Percentiles rank a stretch among this genome's conserved stretches.
phyloP scores from a whole-genome alignment of 2,797 vertebrate species.

The Avahi laniger region DNA sequence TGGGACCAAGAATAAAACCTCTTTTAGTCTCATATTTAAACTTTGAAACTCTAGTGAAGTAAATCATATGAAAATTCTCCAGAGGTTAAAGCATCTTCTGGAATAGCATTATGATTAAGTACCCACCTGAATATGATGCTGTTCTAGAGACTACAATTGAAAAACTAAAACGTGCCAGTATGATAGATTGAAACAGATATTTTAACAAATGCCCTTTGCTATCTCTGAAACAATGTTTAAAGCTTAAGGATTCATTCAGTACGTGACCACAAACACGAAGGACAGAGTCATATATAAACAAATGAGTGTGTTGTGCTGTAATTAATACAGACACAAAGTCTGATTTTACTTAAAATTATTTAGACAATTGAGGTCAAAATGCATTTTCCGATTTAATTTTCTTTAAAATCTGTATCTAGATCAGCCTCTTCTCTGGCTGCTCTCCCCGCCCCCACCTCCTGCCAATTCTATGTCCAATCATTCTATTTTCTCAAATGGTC shows the following conservation, averaged over 20 bases:
- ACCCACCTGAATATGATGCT: background rate
- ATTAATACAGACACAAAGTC: background rate
- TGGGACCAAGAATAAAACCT: conserved; percentile 27
- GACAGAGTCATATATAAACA: background rate
- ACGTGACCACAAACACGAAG: background rate
- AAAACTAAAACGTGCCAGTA: background rate
- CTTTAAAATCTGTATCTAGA: background rate
- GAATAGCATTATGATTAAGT: background rate
- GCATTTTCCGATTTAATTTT: background rate
- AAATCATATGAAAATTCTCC: conserved; percentile 39
- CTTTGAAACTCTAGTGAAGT: conserved; percentile 33
- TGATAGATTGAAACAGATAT: background rate
- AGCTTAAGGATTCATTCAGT: background rate
- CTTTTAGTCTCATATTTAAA: conserved; percentile 14
- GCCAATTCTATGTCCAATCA: background rate
- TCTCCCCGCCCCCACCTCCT: background rate
- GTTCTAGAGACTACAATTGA: background rate
- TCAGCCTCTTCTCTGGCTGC: background rate
- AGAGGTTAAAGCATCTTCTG: conserved; percentile 6
- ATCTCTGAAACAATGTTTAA: background rate
- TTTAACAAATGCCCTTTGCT: conserved; percentile 11
- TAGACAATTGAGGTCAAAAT: background rate
- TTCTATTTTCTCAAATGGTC: background rate
- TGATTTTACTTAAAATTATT: background rate
- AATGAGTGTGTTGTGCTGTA: background rate